Conservation (phyloP, 2,888 invertebrate genomes). For the Xestobium rufovillosum region DNA sequence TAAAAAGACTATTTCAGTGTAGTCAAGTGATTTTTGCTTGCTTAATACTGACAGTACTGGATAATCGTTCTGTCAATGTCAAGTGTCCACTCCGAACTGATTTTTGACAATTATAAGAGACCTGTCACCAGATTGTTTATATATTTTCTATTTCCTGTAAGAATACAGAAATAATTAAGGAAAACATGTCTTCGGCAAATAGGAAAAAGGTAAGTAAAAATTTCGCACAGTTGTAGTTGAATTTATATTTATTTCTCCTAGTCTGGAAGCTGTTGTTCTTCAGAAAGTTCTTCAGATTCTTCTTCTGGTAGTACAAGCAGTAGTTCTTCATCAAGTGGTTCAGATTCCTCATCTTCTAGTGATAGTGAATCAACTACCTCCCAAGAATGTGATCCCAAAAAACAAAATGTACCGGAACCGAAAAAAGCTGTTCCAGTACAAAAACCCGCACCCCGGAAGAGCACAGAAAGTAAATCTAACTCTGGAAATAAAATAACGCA, state of each 20-base stretch:
- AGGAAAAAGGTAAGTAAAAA: too few relatives aligned
- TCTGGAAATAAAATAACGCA: slow-evolving; percentile 23
- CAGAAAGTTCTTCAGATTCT: slow-evolving; percentile 52
- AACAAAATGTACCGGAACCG: slow-evolving; percentile 32
- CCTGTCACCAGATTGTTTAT: too few relatives aligned
- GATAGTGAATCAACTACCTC: slow-evolving; percentile 64
- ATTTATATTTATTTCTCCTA: not conserved
- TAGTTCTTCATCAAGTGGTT: slow-evolving; percentile 61
- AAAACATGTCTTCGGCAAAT: too few relatives aligned
- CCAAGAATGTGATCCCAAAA: slow-evolving; percentile 39
- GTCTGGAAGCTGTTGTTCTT: slow-evolving; percentile 39
- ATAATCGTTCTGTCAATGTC: too few relatives aligned
- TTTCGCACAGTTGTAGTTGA: too few relatives aligned
- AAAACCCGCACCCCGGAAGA: slow-evolving; percentile 36
- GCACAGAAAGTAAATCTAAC: slow-evolving; percentile 28
- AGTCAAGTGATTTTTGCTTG: too few relatives aligned
- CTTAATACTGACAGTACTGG: too few relatives aligned
- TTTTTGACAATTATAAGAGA: too few relatives aligned
- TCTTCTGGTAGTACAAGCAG: slow-evolving; percentile 59
- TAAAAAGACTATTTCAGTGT: too few relatives aligned
- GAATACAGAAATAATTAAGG: too few relatives aligned
- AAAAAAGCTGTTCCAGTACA: slow-evolving; percentile 36
- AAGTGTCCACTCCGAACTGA: too few relatives aligned
- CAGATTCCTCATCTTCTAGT: slow-evolving; percentile 62
- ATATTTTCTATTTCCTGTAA: too few relatives aligned